A percentile compares a stretch with the other conserved stretches of the same genome.
Evolutionary conservation across 2,797 vertebrate genomes (phyloP).

Genomic region (Pangasius macronema): DNA sequence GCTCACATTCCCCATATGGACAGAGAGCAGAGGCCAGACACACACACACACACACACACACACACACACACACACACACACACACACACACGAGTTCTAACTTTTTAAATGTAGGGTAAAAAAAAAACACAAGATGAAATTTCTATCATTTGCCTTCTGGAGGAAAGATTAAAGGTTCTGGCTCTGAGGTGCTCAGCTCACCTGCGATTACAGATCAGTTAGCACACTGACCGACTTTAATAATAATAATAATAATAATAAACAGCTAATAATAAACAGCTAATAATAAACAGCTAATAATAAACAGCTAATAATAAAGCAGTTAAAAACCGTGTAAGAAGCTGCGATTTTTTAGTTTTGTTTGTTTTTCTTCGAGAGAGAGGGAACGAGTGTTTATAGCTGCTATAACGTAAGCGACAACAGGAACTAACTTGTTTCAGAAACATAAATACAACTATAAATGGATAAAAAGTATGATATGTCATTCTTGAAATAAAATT

Average conservation of each 20-base stretch:
- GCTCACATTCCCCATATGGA: conserved; percentile 17
- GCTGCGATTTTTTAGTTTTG: too few relatives aligned
- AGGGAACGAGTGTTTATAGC: too few relatives aligned
- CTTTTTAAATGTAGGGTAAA: not conserved
- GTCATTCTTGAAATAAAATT: not conserved
- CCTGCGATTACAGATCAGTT: too few relatives aligned
- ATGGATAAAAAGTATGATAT: too few relatives aligned
- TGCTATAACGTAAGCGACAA: too few relatives aligned
- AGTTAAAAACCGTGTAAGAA: too few relatives aligned
- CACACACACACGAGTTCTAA: not conserved
- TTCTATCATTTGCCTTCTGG: not conserved
- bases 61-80: not conserved
- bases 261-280: too few relatives aligned
- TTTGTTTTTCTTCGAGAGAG: too few relatives aligned
- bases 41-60: not conserved
- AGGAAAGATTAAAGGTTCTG: not conserved
- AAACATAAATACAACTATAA: too few relatives aligned
- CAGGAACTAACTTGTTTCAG: too few relatives aligned
- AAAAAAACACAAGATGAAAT: not conserved
- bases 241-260: not conserved
- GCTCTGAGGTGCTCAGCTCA: not conserved
- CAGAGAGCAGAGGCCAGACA: not conserved
- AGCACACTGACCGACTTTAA: not conserved
- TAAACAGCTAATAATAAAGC: too few relatives aligned
- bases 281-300: too few relatives aligned